A percentile compares a stretch with the other conserved stretches of the same genome.
Evolutionary conservation across 2,888 invertebrate species (phyloP).

Genomic region (Lepidocyrtinus sp.): DNA sequence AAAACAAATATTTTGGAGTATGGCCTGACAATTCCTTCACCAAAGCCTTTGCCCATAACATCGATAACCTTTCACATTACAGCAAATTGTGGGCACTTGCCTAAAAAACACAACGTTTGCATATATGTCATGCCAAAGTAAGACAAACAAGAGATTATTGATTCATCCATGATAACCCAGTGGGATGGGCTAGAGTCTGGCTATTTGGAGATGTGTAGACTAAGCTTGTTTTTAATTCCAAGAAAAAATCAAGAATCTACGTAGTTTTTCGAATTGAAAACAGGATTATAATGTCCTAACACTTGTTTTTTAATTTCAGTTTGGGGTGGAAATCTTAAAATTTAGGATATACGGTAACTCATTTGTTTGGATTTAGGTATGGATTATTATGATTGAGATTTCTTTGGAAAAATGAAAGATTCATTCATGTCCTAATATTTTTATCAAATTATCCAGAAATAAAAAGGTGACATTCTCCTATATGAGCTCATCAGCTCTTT

Average conservation of each 20-base stretch:
- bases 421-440: conserved; percentile 25
- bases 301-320: too few species aligned
- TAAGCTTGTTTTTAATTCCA: too few species aligned
- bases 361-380: too few species aligned
- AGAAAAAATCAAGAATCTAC: too few species aligned
- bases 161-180: not conserved
- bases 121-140: not conserved
- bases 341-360: too few species aligned
- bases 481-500: conserved; percentile 7
- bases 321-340: too few species aligned
- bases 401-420: conserved; percentile 21
- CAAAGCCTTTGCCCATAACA: conserved; percentile 7
- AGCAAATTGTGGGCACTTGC: conserved; percentile 13
- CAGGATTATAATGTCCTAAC: too few species aligned
- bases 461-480: conserved; percentile 34
- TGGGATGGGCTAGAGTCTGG: conserved; percentile 1
- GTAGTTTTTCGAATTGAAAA: too few species aligned
- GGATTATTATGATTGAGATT: too few species aligned
- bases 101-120: not conserved
- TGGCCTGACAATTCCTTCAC: conserved; percentile 50
- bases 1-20: conserved; percentile 5
- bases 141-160: not conserved
- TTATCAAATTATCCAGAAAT: not conserved
- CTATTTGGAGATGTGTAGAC: too few species aligned
- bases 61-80: conserved; percentile 8